Evolutionary conservation across 2,797 vertebrate genomes (phyloP), one percentile per base, ranked within the genome.

Genomic region (Fundulus diaphanus): DNA sequence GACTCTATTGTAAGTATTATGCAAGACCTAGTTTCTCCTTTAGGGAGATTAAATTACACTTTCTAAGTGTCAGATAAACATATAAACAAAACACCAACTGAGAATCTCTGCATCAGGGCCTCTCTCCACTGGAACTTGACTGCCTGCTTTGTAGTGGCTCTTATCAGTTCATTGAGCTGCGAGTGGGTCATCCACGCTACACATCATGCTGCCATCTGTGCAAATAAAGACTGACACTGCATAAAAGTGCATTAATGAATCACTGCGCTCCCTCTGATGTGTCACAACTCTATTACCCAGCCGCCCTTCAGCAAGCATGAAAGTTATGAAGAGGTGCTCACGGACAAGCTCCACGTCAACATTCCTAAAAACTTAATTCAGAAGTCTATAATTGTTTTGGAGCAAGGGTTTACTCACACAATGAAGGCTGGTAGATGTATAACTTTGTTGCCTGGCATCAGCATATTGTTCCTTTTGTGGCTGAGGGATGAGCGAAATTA

Each of bases 181-280:
- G 75, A 85, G 77, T 35, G 1, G 83, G 81, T 84, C 82, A 70
- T 83, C 76, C 4, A 67, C 4, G 82, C 76, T 74, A 76, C 68
- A 83, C 82, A 85, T 86, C 87, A 83, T 59, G 77, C 84, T 76
- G 68, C 84, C 78, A 81, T 92, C 89, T 89, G 87, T 86, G 82
- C 65, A 86, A 90, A 84, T 85, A 83, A 90, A 65, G 85, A 74
- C 77, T 77, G 77, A 81, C 31, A 3, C 73, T 63, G 54, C 11
- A 15, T 80, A 66, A 82, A 89, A 88, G 88, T 84, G 46, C 83
- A 87, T 84, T 78, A 85, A 88, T 85, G 85, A 90, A 82, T 89
- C 83, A 76, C 77, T 27, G 82, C 73, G 29, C 48, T 74, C 76
- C 57, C 75, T 77, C 74, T 81, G 77, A 86, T 78, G 81, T 82